Percentiles rank a stretch among this genome's conserved stretches.
phyloP scores from a whole-genome alignment of 2,888 invertebrate genomes.

The Ophion slaviceki region DNA sequence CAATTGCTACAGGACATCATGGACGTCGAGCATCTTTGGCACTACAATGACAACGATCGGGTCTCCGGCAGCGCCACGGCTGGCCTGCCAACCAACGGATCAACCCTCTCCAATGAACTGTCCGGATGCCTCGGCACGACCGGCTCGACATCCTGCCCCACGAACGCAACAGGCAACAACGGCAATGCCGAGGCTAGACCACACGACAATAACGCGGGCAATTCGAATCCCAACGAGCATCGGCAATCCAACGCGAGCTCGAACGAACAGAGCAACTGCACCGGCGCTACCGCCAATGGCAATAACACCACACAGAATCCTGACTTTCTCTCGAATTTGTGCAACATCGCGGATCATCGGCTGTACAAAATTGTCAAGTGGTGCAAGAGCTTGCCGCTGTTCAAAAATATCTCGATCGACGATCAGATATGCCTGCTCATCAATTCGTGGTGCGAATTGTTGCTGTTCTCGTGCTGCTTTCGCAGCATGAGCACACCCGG shows the following conservation, averaged over 20 bases:
- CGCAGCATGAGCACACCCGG: slow-evolving; percentile 96
- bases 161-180: slow-evolving; percentile 68
- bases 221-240: slow-evolving; percentile 65
- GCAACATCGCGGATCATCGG: slow-evolving; percentile 97
- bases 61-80: slow-evolving; percentile 84
- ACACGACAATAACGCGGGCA: slow-evolving; percentile 69
- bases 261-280: slow-evolving; percentile 60
- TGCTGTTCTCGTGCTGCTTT: slow-evolving; percentile 96
- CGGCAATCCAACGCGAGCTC: slow-evolving; percentile 69
- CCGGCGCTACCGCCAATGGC: slow-evolving; percentile 69
- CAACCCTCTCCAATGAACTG: slow-evolving; percentile 44
- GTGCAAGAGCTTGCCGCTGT: slow-evolving; percentile 98
- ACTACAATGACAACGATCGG: slow-evolving; percentile 93
- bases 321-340: slow-evolving; percentile 94
- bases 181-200: slow-evolving; percentile 64
- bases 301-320: slow-evolving; percentile 85
- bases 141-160: slow-evolving; percentile 55
- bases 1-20: slow-evolving; percentile 92
- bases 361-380: slow-evolving; percentile 99
- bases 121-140: slow-evolving; percentile 26
- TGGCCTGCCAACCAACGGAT: slow-evolving; percentile 41
- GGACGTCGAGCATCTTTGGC: slow-evolving; percentile 98
- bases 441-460: slow-evolving; percentile 98
- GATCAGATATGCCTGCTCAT: slow-evolving; percentile 98
- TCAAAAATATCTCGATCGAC: slow-evolving; percentile 98